Conservation (phyloP, 2,797 vertebrate genomes). For the Podargus strigoides region DNA sequence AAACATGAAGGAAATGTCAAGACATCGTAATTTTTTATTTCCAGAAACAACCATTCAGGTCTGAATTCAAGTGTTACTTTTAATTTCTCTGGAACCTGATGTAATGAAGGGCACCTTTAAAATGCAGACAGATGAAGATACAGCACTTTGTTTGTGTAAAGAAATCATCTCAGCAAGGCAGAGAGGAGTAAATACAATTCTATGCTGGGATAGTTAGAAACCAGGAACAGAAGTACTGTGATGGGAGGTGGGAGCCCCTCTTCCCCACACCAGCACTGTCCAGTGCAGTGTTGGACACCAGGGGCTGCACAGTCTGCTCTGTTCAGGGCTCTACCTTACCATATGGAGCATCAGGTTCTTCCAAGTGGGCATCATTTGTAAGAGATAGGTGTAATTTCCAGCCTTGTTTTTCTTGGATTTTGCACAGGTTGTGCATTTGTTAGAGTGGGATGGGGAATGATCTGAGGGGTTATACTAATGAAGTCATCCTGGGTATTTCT, state of each 20-base stretch:
- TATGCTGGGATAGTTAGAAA: neutral
- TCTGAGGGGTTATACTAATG: neutral
- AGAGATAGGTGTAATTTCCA: neutral
- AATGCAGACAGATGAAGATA: neutral
- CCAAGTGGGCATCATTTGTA: neutral
- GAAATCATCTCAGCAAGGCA: neutral
- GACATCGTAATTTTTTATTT: neutral
- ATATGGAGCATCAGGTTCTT: neutral
- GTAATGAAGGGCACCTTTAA: neutral
- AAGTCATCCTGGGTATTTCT: neutral
- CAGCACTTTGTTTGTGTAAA: neutral
- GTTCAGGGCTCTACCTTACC: neutral
- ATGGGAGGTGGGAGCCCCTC: neutral
- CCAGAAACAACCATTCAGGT: fast-evolving
- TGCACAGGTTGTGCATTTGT: neutral
- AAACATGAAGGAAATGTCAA: neutral
- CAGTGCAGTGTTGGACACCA: neutral
- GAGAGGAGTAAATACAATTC: neutral
- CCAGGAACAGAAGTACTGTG: neutral
- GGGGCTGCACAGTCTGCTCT: neutral
- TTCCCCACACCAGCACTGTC: neutral
- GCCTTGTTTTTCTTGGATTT: neutral
- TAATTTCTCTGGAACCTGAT: neutral
- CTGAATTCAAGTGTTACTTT: neutral
- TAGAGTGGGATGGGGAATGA: neutral